Evolutionary conservation across 2,113 vertebrate genomes (phyloP).

Genomic region (Gobio gobio): DNA sequence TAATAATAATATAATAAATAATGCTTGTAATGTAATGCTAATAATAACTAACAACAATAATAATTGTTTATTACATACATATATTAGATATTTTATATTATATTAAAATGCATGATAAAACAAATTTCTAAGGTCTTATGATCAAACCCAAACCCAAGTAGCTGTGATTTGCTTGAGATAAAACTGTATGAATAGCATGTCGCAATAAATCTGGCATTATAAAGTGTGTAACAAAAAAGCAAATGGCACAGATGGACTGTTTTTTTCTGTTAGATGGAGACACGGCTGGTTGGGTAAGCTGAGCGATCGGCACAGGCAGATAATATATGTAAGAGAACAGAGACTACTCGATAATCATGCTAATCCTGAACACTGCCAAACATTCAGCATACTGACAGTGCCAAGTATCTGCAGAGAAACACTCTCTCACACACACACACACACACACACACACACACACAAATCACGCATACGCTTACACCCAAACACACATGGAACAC

Average conservation of each 20-base stretch:
- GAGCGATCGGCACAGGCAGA: constrained; percentile 56
- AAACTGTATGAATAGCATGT: constrained; percentile 46
- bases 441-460: constrained; percentile 6
- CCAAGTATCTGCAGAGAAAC: constrained; percentile 71
- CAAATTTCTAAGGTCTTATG: neutral
- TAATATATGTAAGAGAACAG: constrained; percentile 65
- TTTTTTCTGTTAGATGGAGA: constrained; percentile 58
- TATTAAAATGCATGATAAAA: neutral
- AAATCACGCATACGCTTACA: constrained; percentile 44
- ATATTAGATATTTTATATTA: neutral
- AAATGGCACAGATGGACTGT: constrained; percentile 60
- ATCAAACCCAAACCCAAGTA: constrained; percentile 1
- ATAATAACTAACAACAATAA: too few relatives aligned
- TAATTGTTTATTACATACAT: too few relatives aligned
- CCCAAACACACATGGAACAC: constrained; percentile 27
- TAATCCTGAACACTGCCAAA: constrained; percentile 57
- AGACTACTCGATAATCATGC: constrained; percentile 60
- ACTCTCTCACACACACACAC: constrained; percentile 45
- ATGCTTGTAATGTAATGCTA: too few relatives aligned
- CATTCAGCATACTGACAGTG: constrained; percentile 55
- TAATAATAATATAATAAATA: too few relatives aligned
- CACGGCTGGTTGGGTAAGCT: constrained; percentile 55
- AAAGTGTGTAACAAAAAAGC: constrained; percentile 59
- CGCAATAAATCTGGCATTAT: constrained; percentile 56
- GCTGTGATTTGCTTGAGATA: constrained; percentile 40